Base-by-base conservation (phyloP, 2,113 vertebrate genomes). In the Phaethon lepturus region DNA sequence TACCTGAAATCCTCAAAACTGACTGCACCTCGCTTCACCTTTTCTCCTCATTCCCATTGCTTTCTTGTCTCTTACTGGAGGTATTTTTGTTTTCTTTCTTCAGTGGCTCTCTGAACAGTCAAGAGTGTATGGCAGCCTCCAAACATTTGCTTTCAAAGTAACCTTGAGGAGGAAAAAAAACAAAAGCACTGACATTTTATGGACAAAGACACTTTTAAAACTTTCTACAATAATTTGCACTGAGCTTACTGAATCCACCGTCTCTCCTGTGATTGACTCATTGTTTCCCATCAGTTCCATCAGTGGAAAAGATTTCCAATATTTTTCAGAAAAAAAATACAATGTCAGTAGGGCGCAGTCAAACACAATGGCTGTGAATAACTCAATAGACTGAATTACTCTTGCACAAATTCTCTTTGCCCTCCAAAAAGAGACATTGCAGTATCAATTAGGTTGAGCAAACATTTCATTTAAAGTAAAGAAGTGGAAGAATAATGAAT, bases 271-370 rank as follows among this genome's bases (percentile, higher is more conserved):
- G 87, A 94, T 83, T 80, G 88, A 90, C 72, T 94, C 42, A 58
- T 86, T 90, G 64, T 92, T 97, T 95, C 88, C 76, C 78, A 86
- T 93, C 83, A 59, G 68, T 92, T 82, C 77, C 93, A 66, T 92
- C 88, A 92, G 66, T 33, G 24, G 81, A 95, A 98, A 96, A 81
- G 49, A 97, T 97, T 97, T 97, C 91, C 95, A 95, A 92, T 95
- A 90, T 78, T 86, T 90, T 86, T 85, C 59, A 87, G 88, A 78
- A 94, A 90, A 38, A 88, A 84, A 50, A 14, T n/a, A 56, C 81
- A 40, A 33, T 64, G 91, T 89, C 86, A 88, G 58, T 56, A 82
- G 45, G 92, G 64, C 19, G 2, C 75, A 91, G 93, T 74, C 91
- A 88, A 88, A 85, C 56, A 83, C 83, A 88, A 81, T 18, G n/a